phyloP scores from a whole-genome alignment of 1,140 invertebrate species.

The Conus ventricosus region DNA sequence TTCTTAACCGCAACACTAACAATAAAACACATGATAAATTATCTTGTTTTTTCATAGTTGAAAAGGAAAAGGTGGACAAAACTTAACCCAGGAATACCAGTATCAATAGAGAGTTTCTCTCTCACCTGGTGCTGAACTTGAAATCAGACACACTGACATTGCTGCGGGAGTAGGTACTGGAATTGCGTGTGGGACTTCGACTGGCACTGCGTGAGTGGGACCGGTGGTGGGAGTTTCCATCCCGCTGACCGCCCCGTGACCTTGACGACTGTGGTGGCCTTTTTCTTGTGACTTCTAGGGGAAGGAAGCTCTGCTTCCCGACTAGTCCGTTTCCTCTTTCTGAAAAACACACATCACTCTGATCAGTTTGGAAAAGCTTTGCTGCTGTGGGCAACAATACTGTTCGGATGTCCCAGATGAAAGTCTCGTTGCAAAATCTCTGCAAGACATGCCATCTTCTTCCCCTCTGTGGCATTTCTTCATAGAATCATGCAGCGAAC shows the following conservation, averaged over 20 bases:
- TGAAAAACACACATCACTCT: slow-evolving; percentile 16
- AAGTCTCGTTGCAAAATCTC: too few species aligned
- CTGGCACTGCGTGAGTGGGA: slow-evolving; percentile 35
- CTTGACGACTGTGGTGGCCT: slow-evolving; percentile 23
- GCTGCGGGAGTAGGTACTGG: not conserved
- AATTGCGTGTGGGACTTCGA: slow-evolving; percentile 39
- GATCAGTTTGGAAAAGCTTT: not conserved
- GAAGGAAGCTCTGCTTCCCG: slow-evolving; percentile 8
- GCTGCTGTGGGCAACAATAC: too few species aligned
- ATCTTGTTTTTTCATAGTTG: too few species aligned
- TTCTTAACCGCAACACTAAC: too few species aligned
- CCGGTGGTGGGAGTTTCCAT: not conserved
- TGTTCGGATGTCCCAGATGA: too few species aligned
- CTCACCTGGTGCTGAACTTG: slow-evolving; percentile 33
- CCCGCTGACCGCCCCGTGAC: not conserved
- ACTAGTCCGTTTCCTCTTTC: slow-evolving; percentile 24
- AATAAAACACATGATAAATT: too few species aligned
- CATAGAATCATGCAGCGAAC: too few species aligned
- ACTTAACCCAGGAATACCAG: too few species aligned
- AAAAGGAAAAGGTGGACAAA: too few species aligned
- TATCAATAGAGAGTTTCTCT: not conserved
- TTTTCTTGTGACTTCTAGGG: not conserved
- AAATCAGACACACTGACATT: slow-evolving; percentile 36
- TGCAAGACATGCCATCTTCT: too few species aligned
- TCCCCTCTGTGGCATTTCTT: too few species aligned